phyloP scores from a whole-genome alignment of 2,113 vertebrate species.

The Platichthys stellatus region DNA sequence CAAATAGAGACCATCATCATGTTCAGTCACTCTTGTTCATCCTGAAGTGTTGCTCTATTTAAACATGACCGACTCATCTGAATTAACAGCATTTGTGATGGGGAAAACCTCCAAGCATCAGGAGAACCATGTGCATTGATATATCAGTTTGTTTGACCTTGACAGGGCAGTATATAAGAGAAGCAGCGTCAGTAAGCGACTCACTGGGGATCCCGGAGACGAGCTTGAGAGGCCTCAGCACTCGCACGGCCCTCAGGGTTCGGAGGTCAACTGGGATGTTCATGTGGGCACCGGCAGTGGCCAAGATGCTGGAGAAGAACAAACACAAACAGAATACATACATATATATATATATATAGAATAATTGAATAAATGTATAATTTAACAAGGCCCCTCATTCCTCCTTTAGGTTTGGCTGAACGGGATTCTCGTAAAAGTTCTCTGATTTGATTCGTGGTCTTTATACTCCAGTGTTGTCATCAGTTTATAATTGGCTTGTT shows the following conservation, averaged over 20 bases:
- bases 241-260: constrained; percentile 94
- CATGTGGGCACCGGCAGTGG: constrained; percentile 97
- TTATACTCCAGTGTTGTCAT: too few relatives aligned
- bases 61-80: background rate
- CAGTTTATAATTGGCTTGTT: background rate
- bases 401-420: too few relatives aligned
- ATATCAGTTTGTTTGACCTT: background rate
- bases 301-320: constrained; percentile 87
- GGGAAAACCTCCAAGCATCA: background rate
- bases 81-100: background rate
- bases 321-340: constrained; percentile 10
- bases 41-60: too few relatives aligned
- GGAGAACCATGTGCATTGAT: background rate
- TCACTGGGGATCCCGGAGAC: constrained; percentile 99
- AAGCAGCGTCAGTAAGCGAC: constrained; percentile 57
- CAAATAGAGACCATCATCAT: background rate
- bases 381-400: too few relatives aligned
- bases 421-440: too few relatives aligned
- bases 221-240: constrained; percentile 95
- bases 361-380: too few relatives aligned
- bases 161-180: background rate
- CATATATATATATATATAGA: background rate
- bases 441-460: too few relatives aligned
- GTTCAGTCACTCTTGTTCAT: background rate
- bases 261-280: constrained; percentile 97